These are phyloP conservation scores for Phyllotreta striolata DNA, from an alignment of 2,888 invertebrate species.

Conservation along the genomic window DNA sequence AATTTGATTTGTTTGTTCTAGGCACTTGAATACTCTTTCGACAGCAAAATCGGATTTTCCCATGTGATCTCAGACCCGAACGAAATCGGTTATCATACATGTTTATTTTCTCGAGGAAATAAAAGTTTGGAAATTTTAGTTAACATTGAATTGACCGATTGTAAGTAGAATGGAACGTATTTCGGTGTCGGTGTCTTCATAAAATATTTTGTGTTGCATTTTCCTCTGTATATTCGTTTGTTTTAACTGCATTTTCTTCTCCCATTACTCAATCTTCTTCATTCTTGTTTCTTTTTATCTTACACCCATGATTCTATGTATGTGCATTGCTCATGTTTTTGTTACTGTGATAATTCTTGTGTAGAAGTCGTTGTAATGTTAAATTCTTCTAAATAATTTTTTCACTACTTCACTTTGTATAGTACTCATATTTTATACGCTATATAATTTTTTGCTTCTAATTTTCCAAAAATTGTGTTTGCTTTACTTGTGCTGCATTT, in stretches of 20 bases:
- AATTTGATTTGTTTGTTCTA: conserved; percentile 5
- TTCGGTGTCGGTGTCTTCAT: conserved; percentile 6
- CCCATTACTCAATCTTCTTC: neutral
- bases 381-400: no score
- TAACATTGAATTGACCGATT: conserved; percentile 13
- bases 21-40: conserved; percentile 1
- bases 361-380: no score
- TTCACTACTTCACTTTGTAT: no score
- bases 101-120: conserved; percentile 6
- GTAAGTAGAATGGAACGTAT: conserved; percentile 11
- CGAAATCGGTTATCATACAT: conserved; percentile 7
- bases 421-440: no score
- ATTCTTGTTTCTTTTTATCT: neutral
- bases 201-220: neutral
- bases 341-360: no score
- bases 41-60: conserved; percentile 22
- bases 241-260: neutral
- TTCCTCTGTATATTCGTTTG: conserved; percentile 6
- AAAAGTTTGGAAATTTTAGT: conserved; percentile 23
- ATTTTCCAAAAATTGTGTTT: neutral
- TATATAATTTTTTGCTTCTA: no score
- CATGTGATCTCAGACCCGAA: conserved; percentile 2
- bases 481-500: conserved; percentile 3
- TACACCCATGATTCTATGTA: neutral
- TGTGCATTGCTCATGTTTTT: no score